These are phyloP conservation scores for Athripsodes cinereus DNA, from an alignment of 2,888 invertebrate species.

Conservation along the genomic window DNA sequence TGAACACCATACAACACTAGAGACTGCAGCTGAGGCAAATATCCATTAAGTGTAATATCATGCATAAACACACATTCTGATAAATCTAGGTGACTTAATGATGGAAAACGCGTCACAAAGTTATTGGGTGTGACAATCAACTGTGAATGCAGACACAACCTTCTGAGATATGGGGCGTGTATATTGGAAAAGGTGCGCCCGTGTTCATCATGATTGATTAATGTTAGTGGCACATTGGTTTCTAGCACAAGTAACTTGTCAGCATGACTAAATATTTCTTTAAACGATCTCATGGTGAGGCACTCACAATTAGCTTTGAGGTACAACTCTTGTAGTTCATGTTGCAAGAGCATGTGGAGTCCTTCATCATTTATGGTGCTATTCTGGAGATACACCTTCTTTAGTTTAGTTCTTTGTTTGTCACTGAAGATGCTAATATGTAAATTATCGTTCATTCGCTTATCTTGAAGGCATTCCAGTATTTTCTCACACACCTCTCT, in stretches of 20 bases:
- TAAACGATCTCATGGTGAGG: constrained; percentile 58
- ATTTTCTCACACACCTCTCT: constrained; percentile 67
- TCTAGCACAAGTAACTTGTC: constrained; percentile 63
- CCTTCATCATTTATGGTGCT: constrained; percentile 67
- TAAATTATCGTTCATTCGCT: constrained; percentile 55
- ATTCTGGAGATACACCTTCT: constrained; percentile 63
- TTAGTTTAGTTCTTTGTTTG: constrained; percentile 59
- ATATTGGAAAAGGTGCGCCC: constrained; percentile 45
- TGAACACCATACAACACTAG: constrained; percentile 78
- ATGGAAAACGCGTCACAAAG: constrained; percentile 53
- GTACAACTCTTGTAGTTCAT: constrained; percentile 68
- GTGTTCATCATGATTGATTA: background rate
- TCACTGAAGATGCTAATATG: constrained; percentile 69
- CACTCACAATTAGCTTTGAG: constrained; percentile 63
- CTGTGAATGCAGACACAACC: constrained; percentile 53
- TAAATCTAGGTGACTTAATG: constrained; percentile 65
- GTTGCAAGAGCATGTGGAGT: constrained; percentile 62
- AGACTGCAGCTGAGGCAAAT: constrained; percentile 62
- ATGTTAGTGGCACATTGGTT: constrained; percentile 40
- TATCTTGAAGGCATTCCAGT: constrained; percentile 52
- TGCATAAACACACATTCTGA: constrained; percentile 59
- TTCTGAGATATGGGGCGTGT: constrained; percentile 52
- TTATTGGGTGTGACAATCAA: constrained; percentile 45
- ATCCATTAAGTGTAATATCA: constrained; percentile 61
- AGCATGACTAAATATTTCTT: constrained; percentile 62